A percentile compares a stretch with the other conserved stretches of the same genome.
Conservation (phyloP, 2,888 invertebrate species). For the Argyresthia albistria region DNA sequence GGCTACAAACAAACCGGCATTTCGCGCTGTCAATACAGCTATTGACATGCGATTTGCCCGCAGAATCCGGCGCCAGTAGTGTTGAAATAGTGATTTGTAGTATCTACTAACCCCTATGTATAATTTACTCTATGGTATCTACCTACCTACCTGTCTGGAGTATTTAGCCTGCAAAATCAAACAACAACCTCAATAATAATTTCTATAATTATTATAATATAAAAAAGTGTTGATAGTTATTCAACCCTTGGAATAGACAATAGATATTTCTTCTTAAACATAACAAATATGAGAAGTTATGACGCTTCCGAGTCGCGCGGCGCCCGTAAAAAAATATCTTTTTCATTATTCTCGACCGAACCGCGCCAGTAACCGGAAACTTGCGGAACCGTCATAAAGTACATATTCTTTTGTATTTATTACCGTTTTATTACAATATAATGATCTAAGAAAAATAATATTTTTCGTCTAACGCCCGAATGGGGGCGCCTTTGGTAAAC, state of each 20-base stretch:
- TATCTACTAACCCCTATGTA: too few relatives aligned
- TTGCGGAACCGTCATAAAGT: slow-evolving; percentile 7
- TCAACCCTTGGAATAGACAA: slow-evolving; percentile 72
- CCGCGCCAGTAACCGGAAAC: not conserved
- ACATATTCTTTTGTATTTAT: slow-evolving; percentile 46
- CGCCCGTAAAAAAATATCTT: slow-evolving; percentile 62
- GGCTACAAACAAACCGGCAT: too few relatives aligned
- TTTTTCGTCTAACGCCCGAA: slow-evolving; percentile 62
- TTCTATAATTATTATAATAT: slow-evolving; percentile 75
- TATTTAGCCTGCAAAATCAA: too few relatives aligned
- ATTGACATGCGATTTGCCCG: too few relatives aligned
- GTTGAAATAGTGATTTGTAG: too few relatives aligned
- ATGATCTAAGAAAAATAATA: slow-evolving; percentile 73
- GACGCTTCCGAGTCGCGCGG: slow-evolving; percentile 13
- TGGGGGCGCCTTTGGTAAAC: slow-evolving; percentile 54
- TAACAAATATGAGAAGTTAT: slow-evolving; percentile 54
- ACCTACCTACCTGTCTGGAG: too few relatives aligned
- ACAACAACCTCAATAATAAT: slow-evolving; percentile 66
- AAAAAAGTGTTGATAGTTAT: slow-evolving; percentile 72
- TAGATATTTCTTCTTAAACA: slow-evolving; percentile 72
- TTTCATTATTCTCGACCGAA: slow-evolving; percentile 27
- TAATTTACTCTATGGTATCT: too few relatives aligned
- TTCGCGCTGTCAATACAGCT: too few relatives aligned
- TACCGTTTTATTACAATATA: slow-evolving; percentile 67
- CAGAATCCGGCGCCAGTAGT: too few relatives aligned